Conservation (phyloP, 2,797 vertebrate species). For the Chrosomus eos region DNA sequence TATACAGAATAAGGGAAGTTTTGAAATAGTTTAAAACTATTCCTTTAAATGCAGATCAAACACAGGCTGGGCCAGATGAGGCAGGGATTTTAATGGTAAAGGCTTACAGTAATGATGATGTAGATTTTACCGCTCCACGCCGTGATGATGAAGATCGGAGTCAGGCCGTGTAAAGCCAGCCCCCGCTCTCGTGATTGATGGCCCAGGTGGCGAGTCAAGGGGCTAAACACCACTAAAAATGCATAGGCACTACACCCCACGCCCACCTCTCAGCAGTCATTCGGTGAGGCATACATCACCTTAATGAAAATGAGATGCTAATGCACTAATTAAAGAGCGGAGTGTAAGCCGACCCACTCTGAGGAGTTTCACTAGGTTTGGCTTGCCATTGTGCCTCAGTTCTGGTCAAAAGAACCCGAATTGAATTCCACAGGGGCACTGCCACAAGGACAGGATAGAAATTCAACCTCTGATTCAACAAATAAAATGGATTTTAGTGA, state of each 20-base stretch:
- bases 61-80: not conserved
- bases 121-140: slow-evolving; percentile 49
- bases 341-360: slow-evolving; percentile 60
- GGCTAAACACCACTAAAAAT: slow-evolving; percentile 71
- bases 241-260: slow-evolving; percentile 62
- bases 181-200: slow-evolving; percentile 61
- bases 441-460: not conserved
- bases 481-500: not conserved
- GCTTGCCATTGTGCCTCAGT: slow-evolving; percentile 68
- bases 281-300: slow-evolving; percentile 81
- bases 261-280: slow-evolving; percentile 69
- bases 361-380: slow-evolving; percentile 64
- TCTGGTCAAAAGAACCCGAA: slow-evolving; percentile 52
- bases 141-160: slow-evolving; percentile 59
- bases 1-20: not conserved
- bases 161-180: slow-evolving; percentile 43
- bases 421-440: slow-evolving; percentile 2
- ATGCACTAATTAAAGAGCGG: slow-evolving; percentile 89
- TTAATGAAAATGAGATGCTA: slow-evolving; percentile 95
- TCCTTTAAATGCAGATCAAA: not conserved
- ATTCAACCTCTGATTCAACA: slow-evolving; percentile 1
- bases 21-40: not conserved
- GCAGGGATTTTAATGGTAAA: slow-evolving; percentile 33
- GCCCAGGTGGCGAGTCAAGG: slow-evolving; percentile 60
- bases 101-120: slow-evolving; percentile 56